Base-by-base conservation (phyloP, 1,140 invertebrate genomes). In the Drosophila ogumai region DNA sequence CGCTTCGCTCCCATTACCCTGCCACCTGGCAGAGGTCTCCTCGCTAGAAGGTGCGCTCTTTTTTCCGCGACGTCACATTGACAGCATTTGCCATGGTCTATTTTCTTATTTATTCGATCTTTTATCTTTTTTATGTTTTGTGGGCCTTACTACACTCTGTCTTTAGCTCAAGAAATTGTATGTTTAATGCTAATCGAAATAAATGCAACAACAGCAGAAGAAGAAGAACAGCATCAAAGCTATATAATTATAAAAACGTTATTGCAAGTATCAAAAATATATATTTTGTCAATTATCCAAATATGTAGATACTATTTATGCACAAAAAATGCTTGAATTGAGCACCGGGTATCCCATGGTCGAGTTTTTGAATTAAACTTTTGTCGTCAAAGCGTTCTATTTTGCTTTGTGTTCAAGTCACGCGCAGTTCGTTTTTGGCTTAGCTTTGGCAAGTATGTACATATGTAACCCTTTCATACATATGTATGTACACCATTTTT, bases 391-490 rank as follows among this genome's bases (percentile, higher is more conserved):
- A 54, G 50, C 32, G 17, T 19, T 36, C 32, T 57, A 52, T 32
- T 41, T 22, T 52, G 13, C 67, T 82, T 78, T 75, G 79, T 57
- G 68, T 78, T 69, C 75, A 68, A 81, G 80, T 82, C 80, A 82
- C 79, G 80, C 74, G 68, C 73, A 41, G 38, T 41, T 52, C 55
- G 44, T 74, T 60, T 63, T 64, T 68, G 40, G 31, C 50, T 65
- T 36, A 41, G 46, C 79, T 81, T 74, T 69, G 52, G 58, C 74
- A 78, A 61, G 74, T 82, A 28, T 28, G 25, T 28, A 28, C 6
- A 6, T 78, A 78, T 74, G 79, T 74, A 82, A 82, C 79, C 82
- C 80, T 82, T 74, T 78, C 71, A 47, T 71, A 31, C 34, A 12
- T 28, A 28, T 28, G 25, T 28, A 28, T 28, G 25, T 28, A 34